phyloP scores from a whole-genome alignment of 2,113 vertebrate species.

The Rafetus swinhoei region DNA sequence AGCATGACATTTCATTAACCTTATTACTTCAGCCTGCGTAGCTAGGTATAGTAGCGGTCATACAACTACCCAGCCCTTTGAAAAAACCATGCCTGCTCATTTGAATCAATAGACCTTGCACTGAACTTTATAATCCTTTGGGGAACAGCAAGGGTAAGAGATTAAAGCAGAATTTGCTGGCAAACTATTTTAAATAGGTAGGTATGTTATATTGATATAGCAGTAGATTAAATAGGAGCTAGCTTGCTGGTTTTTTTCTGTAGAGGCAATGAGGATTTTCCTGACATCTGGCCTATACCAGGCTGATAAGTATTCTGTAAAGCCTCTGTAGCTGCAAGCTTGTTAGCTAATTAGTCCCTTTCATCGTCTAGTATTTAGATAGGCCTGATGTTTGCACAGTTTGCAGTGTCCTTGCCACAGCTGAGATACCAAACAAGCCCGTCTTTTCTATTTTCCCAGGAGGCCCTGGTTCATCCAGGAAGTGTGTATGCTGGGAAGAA shows the following conservation, averaged over 20 bases:
- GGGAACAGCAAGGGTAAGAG: slow-evolving; percentile 32
- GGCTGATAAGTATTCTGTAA: neutral
- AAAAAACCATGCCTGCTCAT: slow-evolving; percentile 13
- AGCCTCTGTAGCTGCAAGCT: neutral
- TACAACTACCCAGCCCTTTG: slow-evolving; percentile 13
- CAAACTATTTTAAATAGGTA: slow-evolving; percentile 23
- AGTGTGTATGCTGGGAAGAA: accelerated
- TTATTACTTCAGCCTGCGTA: slow-evolving; percentile 33
- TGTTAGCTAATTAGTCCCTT: neutral
- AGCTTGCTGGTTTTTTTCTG: neutral
- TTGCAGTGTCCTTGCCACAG: neutral
- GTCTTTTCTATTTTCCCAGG: too few species aligned
- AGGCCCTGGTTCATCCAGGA: accelerated
- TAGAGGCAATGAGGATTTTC: neutral
- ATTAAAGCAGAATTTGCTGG: slow-evolving; percentile 27
- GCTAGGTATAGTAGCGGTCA: neutral
- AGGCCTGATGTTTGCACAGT: neutral
- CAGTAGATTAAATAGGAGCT: neutral
- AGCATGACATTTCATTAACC: neutral
- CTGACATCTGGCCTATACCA: neutral
- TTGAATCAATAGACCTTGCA: slow-evolving; percentile 18
- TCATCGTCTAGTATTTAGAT: neutral
- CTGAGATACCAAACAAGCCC: neutral
- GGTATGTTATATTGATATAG: neutral
- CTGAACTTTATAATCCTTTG: slow-evolving; percentile 29